Evolutionary conservation across 2,888 invertebrate species (phyloP), one percentile per base, ranked within the genome.

Genomic region (Cinara cedri): DNA sequence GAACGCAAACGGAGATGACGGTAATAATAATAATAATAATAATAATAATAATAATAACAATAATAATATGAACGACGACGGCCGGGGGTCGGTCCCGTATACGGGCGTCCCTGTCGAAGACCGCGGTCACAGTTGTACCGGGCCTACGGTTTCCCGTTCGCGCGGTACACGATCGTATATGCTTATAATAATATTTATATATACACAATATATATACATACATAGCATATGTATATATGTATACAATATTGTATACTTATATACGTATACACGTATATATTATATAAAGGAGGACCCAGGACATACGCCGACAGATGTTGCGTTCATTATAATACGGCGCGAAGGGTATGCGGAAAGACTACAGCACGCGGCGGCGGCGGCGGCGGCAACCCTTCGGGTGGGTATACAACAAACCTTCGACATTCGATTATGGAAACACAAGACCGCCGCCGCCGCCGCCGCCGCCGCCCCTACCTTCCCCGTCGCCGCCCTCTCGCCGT

Each of bases 391-490:
- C 76, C 76, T 76, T 68, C 76, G 76, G 44, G 76, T 46, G 44
- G 68, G 34, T 6, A n/a, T n/a, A 34, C 34, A 34, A 34, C 49
- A 60, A 70, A 68, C 76, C 76, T 78, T 78, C 76, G 68, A 68
- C 76, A 78, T 78, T 78, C 76, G 76, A 78, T 78, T 78, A 78
- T 60, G 76, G 68, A 78, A 78, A 78, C 76, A 65, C 76, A 49
- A 63, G 26, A 51, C 49, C 16, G 34, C 51, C 42, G 26, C 68
- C 62, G 16, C 34, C n/a, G n/a, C n/a, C n/a, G n/a, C n/a, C n/a
- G n/a, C n/a, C n/a, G n/a, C 19, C 11, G 8, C 51, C 16, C 34
- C 42, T 42, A 11, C 19, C 54, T 11, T 8, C 46, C 13, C 1
- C 46, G 13, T 10, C 13, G 34, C 3, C 19, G 14, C 14, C 6